Base-by-base conservation (phyloP, 2,888 invertebrate species). In the Amphipoea lucens region DNA sequence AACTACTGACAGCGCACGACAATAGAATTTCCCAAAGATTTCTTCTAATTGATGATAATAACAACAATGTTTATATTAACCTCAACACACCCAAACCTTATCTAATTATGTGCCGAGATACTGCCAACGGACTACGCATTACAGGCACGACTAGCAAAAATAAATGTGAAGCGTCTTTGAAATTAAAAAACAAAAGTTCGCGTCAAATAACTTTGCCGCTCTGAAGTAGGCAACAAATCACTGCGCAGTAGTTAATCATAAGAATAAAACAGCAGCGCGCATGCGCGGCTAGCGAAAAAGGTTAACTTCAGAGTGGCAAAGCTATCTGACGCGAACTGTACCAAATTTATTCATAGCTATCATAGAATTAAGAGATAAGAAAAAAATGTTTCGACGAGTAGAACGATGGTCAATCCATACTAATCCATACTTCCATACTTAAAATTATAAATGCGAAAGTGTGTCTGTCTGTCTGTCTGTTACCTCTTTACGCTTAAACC, bases 11-110 rank as follows among this genome's bases (percentile, higher is more conserved):
- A 51, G 51, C 71, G 0, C 45, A 63, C 42, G 23, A 48, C 4
- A 17, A 23, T 62, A 9, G 42, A 73, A 57, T 14, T 42, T n/a
- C 14, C 42, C 74, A 66, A 51, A 60, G 0, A 48, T 48, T 14
- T 45, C 7, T 29, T 14, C 14, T 17, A 73, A 51, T 54, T n/a
- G 40, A 51, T 69, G 70, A 63, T 20, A 57, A 65, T 5, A 65
- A 48, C 20, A 62, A 57, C 14, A 57, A 65, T 81, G 48, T 79
- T 80, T 80, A 62, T 51, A 51, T 51, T 65, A 65, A 79, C 51
- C n/a, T 57, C 0, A 77, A 12, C 12, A 29, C 57, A 80, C 70
- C 23, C 12, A 23, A 48, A 29, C 40, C 48, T 72, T 23, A 65
- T 65, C 81, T 57, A 14, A 45, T 2, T 36, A 74, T 9, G 12